A percentile compares a stretch with the other conserved stretches of the same genome.
Conservation (phyloP, 2,888 invertebrate genomes). For the Philonicus albiceps region DNA sequence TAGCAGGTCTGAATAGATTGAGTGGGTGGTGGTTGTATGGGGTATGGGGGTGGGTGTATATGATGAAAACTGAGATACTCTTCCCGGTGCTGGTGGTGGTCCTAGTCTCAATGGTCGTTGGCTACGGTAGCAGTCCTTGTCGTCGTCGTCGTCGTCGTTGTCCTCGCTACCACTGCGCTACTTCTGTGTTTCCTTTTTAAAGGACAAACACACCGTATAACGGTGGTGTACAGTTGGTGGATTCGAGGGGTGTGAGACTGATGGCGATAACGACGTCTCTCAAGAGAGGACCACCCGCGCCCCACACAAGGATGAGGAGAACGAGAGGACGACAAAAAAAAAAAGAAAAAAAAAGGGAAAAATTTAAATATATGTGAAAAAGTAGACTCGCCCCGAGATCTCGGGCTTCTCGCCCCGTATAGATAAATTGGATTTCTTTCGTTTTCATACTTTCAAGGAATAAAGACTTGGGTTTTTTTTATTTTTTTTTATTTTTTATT, state of each 20-base stretch:
- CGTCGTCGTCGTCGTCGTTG: neutral
- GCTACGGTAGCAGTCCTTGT: neutral
- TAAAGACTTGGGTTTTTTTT: slow-evolving; percentile 2
- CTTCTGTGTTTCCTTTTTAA: neutral
- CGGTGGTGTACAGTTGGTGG: neutral
- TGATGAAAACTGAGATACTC: neutral
- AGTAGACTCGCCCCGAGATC: neutral
- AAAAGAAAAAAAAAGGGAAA: too few relatives aligned
- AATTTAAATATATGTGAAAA: slow-evolving; percentile 10
- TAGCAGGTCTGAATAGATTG: neutral
- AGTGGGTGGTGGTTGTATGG: neutral
- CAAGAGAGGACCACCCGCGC: slow-evolving; percentile 4
- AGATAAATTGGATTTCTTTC: slow-evolving; percentile 43
- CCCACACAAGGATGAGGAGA: neutral
- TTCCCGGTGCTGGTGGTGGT: neutral
- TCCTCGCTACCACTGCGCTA: neutral
- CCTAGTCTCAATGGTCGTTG: neutral
- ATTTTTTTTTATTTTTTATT: neutral
- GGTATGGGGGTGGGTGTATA: neutral
- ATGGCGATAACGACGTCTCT: slow-evolving; percentile 35
- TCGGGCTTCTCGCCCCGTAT: neutral
- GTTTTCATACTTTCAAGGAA: slow-evolving; percentile 39
- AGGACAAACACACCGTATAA: neutral
- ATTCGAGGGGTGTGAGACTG: neutral
- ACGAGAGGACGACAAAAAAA: slow-evolving; percentile 1